Conservation (phyloP, 2,797 vertebrate genomes). For the Coranthus polyacanthus region DNA sequence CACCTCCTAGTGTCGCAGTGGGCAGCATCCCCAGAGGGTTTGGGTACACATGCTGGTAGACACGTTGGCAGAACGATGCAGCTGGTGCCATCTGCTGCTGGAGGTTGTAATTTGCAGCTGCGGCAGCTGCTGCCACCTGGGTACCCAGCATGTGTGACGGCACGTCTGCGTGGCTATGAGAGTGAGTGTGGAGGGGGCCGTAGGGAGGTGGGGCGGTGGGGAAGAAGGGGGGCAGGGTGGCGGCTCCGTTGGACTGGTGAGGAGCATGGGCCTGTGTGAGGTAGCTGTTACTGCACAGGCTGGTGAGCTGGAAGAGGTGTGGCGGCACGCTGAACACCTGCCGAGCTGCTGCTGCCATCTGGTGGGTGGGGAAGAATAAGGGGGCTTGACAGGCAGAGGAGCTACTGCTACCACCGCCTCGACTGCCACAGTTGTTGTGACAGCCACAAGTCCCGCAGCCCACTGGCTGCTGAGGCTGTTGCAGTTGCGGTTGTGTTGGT, state of each 20-base stretch:
- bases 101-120: conserved; percentile 88
- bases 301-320: conserved; percentile 90
- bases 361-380: conserved; percentile 88
- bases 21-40: conserved; percentile 87
- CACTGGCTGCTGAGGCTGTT: conserved; percentile 79
- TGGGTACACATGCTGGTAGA: conserved; percentile 89
- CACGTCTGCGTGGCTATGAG: conserved; percentile 82
- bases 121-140: conserved; percentile 31
- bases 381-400: conserved; percentile 84
- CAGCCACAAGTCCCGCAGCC: conserved; percentile 80
- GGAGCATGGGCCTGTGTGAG: conserved; percentile 92
- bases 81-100: conserved; percentile 93
- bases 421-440: conserved; percentile 77
- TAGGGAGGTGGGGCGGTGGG: conserved; percentile 84
- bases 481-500: conserved; percentile 75
- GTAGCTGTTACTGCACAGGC: conserved; percentile 92
- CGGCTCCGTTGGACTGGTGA: conserved; percentile 89
- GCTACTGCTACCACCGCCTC: conserved; percentile 70
- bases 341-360: conserved; percentile 87
- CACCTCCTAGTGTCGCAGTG: conserved; percentile 83
- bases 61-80: conserved; percentile 87
- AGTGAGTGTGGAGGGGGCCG: conserved; percentile 88
- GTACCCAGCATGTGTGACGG: conserved; percentile 88
- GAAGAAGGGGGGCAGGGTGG: conserved; percentile 89
- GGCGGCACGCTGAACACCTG: conserved; percentile 90